These are phyloP conservation scores for Limanda limanda DNA, from an alignment of 2,113 vertebrate genomes.

Conservation along the genomic window DNA sequence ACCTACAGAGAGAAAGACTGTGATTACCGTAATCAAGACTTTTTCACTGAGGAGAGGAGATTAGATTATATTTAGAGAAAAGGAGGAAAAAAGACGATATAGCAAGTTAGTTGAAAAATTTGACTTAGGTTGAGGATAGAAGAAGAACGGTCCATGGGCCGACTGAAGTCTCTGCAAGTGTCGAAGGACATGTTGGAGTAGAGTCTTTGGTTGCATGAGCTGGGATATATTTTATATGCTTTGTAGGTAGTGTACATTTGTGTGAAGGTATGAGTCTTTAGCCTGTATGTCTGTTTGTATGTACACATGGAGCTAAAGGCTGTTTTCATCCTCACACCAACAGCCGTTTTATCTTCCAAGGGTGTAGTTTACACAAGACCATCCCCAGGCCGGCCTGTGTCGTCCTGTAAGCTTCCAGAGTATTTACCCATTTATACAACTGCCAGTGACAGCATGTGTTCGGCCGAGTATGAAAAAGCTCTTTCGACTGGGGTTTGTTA, in stretches of 20 bases:
- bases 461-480: slow-evolving; percentile 45
- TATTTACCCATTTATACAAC: slow-evolving; percentile 46
- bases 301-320: neutral
- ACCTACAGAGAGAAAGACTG: slow-evolving; percentile 52
- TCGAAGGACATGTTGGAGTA: neutral
- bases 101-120: neutral
- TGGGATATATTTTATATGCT: too few relatives aligned
- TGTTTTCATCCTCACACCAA: neutral
- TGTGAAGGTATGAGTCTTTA: too few relatives aligned
- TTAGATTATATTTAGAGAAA: neutral
- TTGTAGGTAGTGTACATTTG: too few relatives aligned
- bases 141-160: neutral
- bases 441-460: slow-evolving; percentile 43
- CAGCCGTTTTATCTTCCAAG: neutral
- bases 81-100: neutral
- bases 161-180: neutral
- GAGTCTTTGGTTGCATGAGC: slow-evolving; percentile 13
- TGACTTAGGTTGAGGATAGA: neutral
- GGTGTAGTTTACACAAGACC: slow-evolving; percentile 20
- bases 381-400: slow-evolving; percentile 19
- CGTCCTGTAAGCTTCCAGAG: slow-evolving; percentile 22
- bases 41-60: slow-evolving; percentile 46
- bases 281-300: neutral
- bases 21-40: slow-evolving; percentile 77
- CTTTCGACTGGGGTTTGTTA: slow-evolving; percentile 46